A percentile compares a stretch with the other conserved stretches of the same genome.
Conservation (phyloP, 2,888 invertebrate genomes). For the Orthosia gracilis region DNA sequence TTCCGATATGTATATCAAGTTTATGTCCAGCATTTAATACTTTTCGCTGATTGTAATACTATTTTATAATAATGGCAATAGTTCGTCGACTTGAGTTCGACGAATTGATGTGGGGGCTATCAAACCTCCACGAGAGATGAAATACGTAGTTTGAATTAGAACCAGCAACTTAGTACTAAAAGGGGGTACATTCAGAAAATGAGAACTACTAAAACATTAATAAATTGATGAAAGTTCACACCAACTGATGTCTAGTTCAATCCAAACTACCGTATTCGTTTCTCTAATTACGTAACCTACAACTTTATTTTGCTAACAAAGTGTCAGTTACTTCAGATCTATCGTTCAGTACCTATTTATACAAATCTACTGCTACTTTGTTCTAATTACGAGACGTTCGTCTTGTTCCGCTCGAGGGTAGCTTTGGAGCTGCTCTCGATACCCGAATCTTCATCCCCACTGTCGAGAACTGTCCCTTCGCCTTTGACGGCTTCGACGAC, state of each 20-base stretch:
- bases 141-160: constrained; percentile 54
- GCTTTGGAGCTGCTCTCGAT: constrained; percentile 92
- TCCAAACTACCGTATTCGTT: constrained; percentile 46
- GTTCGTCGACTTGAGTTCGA: constrained; percentile 47
- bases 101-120: constrained; percentile 28
- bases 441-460: constrained; percentile 93
- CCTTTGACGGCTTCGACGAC: constrained; percentile 86
- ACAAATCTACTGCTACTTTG: constrained; percentile 64
- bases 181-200: constrained; percentile 36
- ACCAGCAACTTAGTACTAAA: constrained; percentile 31
- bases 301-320: constrained; percentile 65
- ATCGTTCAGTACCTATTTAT: constrained; percentile 59
- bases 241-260: constrained; percentile 25
- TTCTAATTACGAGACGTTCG: constrained; percentile 79
- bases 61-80: constrained; percentile 68
- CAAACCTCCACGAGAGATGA: constrained; percentile 37
- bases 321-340: constrained; percentile 60
- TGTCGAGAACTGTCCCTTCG: constrained; percentile 92
- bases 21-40: constrained; percentile 64
- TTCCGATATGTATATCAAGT: constrained; percentile 80
- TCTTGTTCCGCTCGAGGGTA: constrained; percentile 89
- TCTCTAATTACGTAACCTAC: constrained; percentile 43
- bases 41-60: constrained; percentile 66
- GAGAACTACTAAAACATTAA: constrained; percentile 41
- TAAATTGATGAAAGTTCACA: constrained; percentile 37